Percentiles rank a stretch among this genome's conserved stretches.
phyloP scores from a whole-genome alignment of 2,113 vertebrate species.

The Danionella cerebrum region DNA sequence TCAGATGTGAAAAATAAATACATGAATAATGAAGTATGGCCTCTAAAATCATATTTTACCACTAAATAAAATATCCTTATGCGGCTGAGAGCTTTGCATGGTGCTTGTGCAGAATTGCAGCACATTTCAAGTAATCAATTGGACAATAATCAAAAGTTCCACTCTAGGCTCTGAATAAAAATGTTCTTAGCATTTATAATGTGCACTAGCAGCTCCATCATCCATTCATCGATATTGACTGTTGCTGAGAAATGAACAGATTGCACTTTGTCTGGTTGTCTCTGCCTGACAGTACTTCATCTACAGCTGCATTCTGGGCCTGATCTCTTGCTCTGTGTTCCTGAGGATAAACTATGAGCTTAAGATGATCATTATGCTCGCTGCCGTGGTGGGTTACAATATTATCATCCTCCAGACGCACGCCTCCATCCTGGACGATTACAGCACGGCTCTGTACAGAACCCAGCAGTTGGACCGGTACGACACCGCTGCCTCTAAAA shows the following conservation, averaged over 20 bases:
- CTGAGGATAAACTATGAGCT: constrained; percentile 95
- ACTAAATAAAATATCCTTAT: background rate
- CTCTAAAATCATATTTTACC: background rate
- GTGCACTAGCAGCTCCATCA: too few species aligned
- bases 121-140: background rate
- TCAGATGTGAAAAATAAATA: too few species aligned
- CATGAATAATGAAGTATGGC: background rate
- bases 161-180: too few species aligned
- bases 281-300: constrained; percentile 83
- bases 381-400: constrained; percentile 86
- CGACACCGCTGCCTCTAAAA: too few species aligned
- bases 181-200: too few species aligned
- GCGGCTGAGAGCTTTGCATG: background rate
- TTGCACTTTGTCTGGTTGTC: background rate
- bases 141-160: too few species aligned
- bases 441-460: constrained; percentile 78
- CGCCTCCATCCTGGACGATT: constrained; percentile 77
- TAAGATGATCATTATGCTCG: constrained; percentile 94
- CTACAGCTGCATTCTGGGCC: constrained; percentile 92
- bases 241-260: background rate
- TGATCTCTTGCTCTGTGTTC: constrained; percentile 95
- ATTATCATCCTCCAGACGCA: constrained; percentile 90
- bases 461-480: constrained; percentile 74
- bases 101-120: background rate
- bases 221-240: background rate